Conservation (phyloP, 2,797 vertebrate species). For the Rhabdophis nuchalis region DNA sequence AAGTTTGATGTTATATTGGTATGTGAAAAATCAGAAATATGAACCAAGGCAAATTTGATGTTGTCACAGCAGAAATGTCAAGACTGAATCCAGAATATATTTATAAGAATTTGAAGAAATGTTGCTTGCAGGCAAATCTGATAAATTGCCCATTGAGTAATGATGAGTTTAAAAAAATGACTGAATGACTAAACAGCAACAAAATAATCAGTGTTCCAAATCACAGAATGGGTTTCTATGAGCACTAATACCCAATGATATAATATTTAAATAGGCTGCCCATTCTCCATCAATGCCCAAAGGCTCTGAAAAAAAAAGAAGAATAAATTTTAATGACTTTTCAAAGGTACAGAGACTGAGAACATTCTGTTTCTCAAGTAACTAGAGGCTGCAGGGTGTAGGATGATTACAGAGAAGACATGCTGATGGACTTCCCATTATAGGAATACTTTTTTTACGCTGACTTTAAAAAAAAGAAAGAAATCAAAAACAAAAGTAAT, state of each 20-base stretch:
- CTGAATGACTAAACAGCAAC: neutral
- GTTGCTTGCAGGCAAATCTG: neutral
- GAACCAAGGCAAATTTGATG: neutral
- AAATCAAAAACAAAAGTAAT: neutral
- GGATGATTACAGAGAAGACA: neutral
- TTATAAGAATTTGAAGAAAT: neutral
- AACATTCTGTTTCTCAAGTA: neutral
- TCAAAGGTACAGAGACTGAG: neutral
- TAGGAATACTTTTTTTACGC: neutral
- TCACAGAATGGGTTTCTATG: neutral
- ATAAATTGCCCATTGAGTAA: neutral
- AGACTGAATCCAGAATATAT: neutral
- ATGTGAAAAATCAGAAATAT: conserved; percentile 1
- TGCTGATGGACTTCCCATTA: neutral
- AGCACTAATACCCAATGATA: neutral
- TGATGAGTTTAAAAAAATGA: neutral
- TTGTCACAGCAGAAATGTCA: neutral
- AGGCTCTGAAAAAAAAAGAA: neutral
- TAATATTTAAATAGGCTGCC: neutral
- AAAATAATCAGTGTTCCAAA: neutral
- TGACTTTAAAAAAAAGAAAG: neutral
- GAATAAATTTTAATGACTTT: neutral
- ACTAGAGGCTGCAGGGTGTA: neutral
- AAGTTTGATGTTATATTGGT: neutral
- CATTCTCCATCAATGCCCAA: neutral